Evolutionary conservation across 2,888 invertebrate species (phyloP), one percentile per base, ranked within the genome.

Genomic region (Caenorhabditis japonica): DNA sequence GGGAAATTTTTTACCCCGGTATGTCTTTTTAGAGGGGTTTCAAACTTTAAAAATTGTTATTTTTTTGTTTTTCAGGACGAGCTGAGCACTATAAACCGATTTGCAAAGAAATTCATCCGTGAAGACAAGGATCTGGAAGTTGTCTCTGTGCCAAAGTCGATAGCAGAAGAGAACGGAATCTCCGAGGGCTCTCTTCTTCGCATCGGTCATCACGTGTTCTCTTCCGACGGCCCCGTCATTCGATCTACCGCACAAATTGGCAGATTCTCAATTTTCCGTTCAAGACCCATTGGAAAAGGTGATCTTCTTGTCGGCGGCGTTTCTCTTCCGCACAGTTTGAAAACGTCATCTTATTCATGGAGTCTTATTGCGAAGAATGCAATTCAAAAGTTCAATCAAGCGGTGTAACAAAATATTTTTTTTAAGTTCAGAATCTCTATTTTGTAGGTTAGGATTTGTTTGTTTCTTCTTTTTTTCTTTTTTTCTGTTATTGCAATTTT

Each of bases 281-380:
- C 68, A n/a, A 74, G 56, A 27, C 15, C 38, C n/a, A 7, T 10
- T 17, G 61, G 33, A 10, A 19, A 30, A 0, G 60, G 39, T 19
- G 17, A 47, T 27, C 46, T 74, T 7, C n/a, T 49, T 17, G 58
- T 76, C 2, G 52, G 56, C 21, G 76, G 72, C 49, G 72, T 76
- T 7, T 53, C 58, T 10, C 36, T 76, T 19, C 76, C 76, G 8
- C 1, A 12, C 7, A 3, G 21, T 4, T 68, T 58, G 19, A 44
- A 52, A 21, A 72, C 70, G 8, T 62, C 68, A 12, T 68, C 71
- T 4, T 70, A 72, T 44, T 61, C 71, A 2, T 76, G 76, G 76
- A 30, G 60, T 36, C 41, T 76, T 5, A 69, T 76, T 23, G 64
- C 44, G 0, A 62, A 64, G 30, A 72, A 76, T 43, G 76, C 72